phyloP scores from a whole-genome alignment of 2,113 vertebrate species.

The Eudyptes chrysolophus region DNA sequence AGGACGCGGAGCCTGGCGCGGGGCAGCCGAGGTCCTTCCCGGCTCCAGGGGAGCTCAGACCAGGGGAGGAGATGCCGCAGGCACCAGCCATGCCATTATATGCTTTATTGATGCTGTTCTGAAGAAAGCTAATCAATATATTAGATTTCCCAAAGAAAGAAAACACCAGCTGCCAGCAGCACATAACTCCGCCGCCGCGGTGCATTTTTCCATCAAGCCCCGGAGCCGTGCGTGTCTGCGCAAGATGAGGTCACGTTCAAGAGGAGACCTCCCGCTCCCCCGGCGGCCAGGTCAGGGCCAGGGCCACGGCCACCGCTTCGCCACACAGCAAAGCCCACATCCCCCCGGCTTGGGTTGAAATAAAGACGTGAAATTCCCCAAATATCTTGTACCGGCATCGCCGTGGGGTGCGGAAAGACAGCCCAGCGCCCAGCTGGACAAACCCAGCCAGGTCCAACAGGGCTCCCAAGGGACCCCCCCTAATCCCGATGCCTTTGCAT shows the following conservation, averaged over 20 bases:
- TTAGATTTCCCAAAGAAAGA: slow-evolving; percentile 76
- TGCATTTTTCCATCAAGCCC: slow-evolving; percentile 44
- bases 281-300: background rate
- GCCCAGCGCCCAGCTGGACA: background rate
- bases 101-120: slow-evolving; percentile 70
- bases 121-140: slow-evolving; percentile 77
- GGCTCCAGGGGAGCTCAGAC: slow-evolving; percentile 37
- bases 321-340: fast-evolving
- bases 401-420: fast-evolving
- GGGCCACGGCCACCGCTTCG: background rate
- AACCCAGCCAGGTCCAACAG: fast-evolving
- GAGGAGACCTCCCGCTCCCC: background rate
- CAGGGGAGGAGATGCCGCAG: slow-evolving; percentile 52
- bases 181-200: slow-evolving; percentile 16
- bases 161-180: slow-evolving; percentile 67
- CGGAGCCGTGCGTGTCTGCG: background rate
- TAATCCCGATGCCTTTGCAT: fast-evolving
- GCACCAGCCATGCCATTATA: slow-evolving; percentile 70
- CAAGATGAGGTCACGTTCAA: slow-evolving; percentile 45
- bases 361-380: background rate
- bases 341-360: background rate
- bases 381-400: background rate
- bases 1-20: background rate
- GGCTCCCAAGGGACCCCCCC: background rate
- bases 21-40: slow-evolving; percentile 42